phyloP scores from a whole-genome alignment of 2,888 invertebrate species.

The Arge pagana region DNA sequence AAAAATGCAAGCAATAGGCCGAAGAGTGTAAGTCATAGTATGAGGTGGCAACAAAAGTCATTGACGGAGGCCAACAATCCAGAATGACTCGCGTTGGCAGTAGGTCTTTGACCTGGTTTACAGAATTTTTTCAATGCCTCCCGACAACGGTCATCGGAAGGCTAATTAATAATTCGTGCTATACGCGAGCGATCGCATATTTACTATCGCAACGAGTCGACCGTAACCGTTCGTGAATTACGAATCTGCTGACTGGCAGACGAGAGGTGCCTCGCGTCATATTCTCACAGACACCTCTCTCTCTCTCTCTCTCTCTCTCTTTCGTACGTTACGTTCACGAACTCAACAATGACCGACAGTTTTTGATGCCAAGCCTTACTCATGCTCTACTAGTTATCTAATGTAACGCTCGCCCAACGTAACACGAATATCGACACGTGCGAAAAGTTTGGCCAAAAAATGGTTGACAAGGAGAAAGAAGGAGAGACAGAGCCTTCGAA shows the following conservation, averaged over 20 bases:
- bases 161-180: background rate
- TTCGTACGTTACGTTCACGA: constrained; percentile 17
- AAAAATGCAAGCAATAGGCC: constrained; percentile 53
- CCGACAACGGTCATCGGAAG: background rate
- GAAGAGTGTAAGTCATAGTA: constrained; percentile 53
- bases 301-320: too few species aligned
- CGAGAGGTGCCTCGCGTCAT: constrained; percentile 30
- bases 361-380: too few species aligned
- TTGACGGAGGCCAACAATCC: constrained; percentile 45
- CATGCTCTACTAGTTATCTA: too few species aligned
- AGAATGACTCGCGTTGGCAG: constrained; percentile 42
- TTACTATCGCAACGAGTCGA: constrained; percentile 31
- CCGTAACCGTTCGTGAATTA: constrained; percentile 32
- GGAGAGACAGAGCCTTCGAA: too few species aligned
- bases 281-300: constrained; percentile 29
- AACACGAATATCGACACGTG: too few species aligned
- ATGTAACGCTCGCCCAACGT: too few species aligned
- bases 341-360: constrained; percentile 33
- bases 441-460: too few species aligned
- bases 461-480: too few species aligned
- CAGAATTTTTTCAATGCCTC: constrained; percentile 19
- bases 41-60: constrained; percentile 53
- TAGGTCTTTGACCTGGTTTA: constrained; percentile 44
- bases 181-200: constrained; percentile 20
- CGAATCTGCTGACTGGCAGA: constrained; percentile 35